A percentile compares a stretch with the other conserved stretches of the same genome.
phyloP scores from a whole-genome alignment of 2,113 vertebrate species.

The Mormyrus iriodes region DNA sequence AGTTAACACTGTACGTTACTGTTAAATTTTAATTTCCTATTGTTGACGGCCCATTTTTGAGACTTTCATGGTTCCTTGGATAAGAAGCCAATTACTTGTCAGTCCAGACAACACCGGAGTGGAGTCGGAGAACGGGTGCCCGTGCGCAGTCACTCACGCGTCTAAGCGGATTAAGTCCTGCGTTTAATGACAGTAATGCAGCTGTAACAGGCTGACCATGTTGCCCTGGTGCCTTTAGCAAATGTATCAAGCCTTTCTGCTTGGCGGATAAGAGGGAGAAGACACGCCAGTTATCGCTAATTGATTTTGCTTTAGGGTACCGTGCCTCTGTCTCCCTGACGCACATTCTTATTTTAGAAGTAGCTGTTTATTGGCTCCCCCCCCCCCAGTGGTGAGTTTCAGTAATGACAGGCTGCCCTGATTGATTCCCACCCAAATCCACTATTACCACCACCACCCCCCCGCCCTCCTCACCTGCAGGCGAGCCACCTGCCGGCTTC shows the following conservation, averaged over 20 bases:
- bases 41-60: not conserved
- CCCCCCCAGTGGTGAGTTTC: not conserved
- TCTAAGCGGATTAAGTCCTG: not conserved
- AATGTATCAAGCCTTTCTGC: not conserved
- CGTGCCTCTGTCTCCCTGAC: not conserved
- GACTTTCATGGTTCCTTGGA: not conserved
- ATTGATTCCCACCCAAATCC: not conserved
- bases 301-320: not conserved
- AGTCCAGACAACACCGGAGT: not conserved
- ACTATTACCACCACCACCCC: too few species aligned
- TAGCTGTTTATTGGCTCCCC: not conserved
- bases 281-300: not conserved
- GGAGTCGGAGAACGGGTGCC: not conserved
- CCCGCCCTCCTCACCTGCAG: conserved; percentile 51
- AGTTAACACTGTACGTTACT: not conserved
- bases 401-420: not conserved
- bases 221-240: not conserved
- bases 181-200: not conserved
- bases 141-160: not conserved
- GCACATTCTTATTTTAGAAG: not conserved
- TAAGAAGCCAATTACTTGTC: not conserved
- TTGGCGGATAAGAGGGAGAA: not conserved
- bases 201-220: not conserved
- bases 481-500: conserved; percentile 71
- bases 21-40: not conserved